Percentiles rank a stretch among this genome's conserved stretches.
Conservation (phyloP, 2,797 vertebrate species). For the Naso thynnoides region DNA sequence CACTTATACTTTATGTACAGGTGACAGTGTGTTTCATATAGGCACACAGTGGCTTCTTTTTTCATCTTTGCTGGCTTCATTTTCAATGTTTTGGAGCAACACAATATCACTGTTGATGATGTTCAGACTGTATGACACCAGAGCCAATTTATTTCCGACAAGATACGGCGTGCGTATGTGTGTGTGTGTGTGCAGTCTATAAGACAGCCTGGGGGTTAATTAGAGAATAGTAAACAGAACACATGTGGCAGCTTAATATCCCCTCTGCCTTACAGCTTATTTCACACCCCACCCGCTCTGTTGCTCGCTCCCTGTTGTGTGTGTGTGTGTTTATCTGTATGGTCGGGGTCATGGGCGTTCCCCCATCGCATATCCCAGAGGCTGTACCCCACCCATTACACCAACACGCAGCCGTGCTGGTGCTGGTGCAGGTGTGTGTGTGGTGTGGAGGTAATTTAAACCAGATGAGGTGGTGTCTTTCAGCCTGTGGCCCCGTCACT, state of each 20-base stretch:
- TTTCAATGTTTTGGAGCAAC: constrained; percentile 41
- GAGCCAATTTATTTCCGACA: constrained; percentile 50
- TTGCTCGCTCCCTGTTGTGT: constrained; percentile 77
- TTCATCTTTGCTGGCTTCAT: neutral
- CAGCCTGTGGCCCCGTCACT: constrained; percentile 83
- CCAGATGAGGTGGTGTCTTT: constrained; percentile 82
- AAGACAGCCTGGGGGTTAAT: constrained; percentile 88
- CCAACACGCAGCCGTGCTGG: constrained; percentile 51
- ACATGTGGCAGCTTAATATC: constrained; percentile 87
- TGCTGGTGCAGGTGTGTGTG: constrained; percentile 83
- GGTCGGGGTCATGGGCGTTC: constrained; percentile 74
- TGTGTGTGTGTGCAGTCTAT: constrained; percentile 67
- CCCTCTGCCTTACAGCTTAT: constrained; percentile 82
- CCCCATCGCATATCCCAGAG: constrained; percentile 78
- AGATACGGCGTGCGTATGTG: constrained; percentile 46
- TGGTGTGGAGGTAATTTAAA: constrained; percentile 82
- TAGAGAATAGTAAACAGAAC: constrained; percentile 88
- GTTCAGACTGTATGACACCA: constrained; percentile 51
- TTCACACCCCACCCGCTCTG: constrained; percentile 83
- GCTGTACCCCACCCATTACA: constrained; percentile 45
- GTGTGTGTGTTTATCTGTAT: constrained; percentile 62
- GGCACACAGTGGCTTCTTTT: neutral
- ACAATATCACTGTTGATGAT: constrained; percentile 53
- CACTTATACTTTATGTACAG: constrained; percentile 25
- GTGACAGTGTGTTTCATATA: neutral